Base-by-base conservation (phyloP, 2,888 invertebrate species). In the Pantelozetes paolii region DNA sequence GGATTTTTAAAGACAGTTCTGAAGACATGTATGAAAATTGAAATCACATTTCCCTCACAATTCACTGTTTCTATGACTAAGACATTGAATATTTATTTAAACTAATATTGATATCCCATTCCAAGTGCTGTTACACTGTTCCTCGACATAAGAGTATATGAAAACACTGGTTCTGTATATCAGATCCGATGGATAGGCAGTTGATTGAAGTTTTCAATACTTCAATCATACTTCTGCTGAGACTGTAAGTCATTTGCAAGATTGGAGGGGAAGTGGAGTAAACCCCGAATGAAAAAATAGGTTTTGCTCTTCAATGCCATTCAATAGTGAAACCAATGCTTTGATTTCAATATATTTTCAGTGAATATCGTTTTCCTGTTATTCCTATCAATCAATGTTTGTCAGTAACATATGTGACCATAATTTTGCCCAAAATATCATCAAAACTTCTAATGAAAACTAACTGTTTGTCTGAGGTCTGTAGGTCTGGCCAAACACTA, bases 331-430 rank as follows among this genome's bases (percentile, higher is more conserved):
- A 54, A 23, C 11, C 62, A 20, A 42, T 40, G n/a, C 32, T 40
- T 36, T 13, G 67, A 42, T 67, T 67, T 67, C 67, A 67, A 67
- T 67, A 67, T 42, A n/a, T 67, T 62, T 42, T 40, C 42, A 67
- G 36, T 36, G n/a, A 67, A 67, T 67, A 67, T 67, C 67, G 20
- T n/a, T 67, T 67, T 40, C 23, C 67, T 67, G 67, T 67, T 67
- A 67, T 67, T 67, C 42, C 42, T 42, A 67, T 67, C 67, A 40
- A 67, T 67, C 67, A 67, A 23, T 13, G 36, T 67, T 67, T 67
- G 67, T 67, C 67, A 67, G 26, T 13, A 67, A 67, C 67, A 67
- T 36, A 26, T 67, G 67, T 42, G 40, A 15, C 67, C 36, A 40
- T 42, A 67, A 67, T 32, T 67, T 42, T 67, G 36, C 9, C 20